Base-by-base conservation (phyloP, 2,113 vertebrate genomes). In the Blennius ocellaris region DNA sequence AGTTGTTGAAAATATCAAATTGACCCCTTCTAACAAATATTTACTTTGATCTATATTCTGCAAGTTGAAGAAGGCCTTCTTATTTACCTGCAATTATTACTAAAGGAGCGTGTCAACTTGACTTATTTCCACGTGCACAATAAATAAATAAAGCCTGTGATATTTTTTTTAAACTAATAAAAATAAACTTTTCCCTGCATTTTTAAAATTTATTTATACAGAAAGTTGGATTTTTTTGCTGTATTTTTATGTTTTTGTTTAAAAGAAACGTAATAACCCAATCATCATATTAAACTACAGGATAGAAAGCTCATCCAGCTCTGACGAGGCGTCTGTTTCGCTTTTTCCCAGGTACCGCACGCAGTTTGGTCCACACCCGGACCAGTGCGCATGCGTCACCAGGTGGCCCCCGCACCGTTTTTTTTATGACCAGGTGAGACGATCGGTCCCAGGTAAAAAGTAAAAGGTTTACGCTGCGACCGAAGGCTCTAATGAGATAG, bases 401-500 rank as follows among this genome's bases (percentile, higher is more conserved):
- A 95, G 95, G 95, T 96, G 89, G 93, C 92, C 79, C 21, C 81
- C 73, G 90, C 93, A 92, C 92, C 90, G 91, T 89, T 95, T 95
- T 96, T 96, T 95, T 96, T 96, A 95, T 93, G 94, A 89, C 95
- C 97, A 99, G 97, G 97, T 98, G 95, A 97, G 94, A 90, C 92
- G 93, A 95, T 94, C 90, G 90, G 78, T 91, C 93, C 89, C 95
- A 96, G 94, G 96, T 96, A 93, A 73, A 54, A 95, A 93, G 90
- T 87, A 91, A 91, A 94, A 30, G 21, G 92, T 95, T 96, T 94
- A 91, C 92, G 93, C 92, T 92, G 93, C 90, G 90, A 93, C 92
- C 92, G 82, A 86, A 92, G 90, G 89, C 88, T 93, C 21, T 84
- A 88, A 93, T 93, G 90, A 91, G 92, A 92, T 92, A 94, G 90